Conservation (phyloP, 2,113 vertebrate genomes). For the Peromyscus leucopus region DNA sequence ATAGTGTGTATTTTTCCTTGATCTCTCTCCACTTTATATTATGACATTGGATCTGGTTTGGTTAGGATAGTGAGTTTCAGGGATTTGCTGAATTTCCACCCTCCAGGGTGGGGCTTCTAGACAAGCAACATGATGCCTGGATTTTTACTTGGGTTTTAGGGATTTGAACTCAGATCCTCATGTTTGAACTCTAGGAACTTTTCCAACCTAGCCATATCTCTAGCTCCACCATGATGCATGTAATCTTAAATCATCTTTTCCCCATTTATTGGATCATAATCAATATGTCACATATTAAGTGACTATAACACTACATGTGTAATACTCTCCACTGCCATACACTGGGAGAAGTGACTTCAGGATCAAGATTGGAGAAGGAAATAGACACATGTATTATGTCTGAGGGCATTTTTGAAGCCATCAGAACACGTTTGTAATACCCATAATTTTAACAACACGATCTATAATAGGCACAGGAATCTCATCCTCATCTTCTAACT, state of each 20-base stretch:
- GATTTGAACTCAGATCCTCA: neutral
- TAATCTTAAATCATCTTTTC: neutral
- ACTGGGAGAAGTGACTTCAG: neutral
- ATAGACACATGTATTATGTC: neutral
- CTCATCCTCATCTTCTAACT: neutral
- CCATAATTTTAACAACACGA: neutral
- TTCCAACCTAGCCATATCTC: neutral
- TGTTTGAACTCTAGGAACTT: neutral
- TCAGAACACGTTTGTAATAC: neutral
- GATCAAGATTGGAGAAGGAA: neutral
- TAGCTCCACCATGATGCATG: neutral
- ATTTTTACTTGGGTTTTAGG: neutral
- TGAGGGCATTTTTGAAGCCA: neutral
- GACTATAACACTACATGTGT: neutral
- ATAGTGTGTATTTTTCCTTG: neutral
- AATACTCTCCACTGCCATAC: neutral
- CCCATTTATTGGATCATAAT: neutral
- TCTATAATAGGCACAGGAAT: neutral
- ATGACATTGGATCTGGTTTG: neutral
- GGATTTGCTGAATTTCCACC: neutral
- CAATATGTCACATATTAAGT: neutral
- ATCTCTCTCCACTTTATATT: neutral
- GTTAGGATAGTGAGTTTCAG: neutral
- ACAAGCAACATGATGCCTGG: neutral
- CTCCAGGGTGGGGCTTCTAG: neutral